phyloP scores from a whole-genome alignment of 2,888 invertebrate genomes.

The Drosophila seclusa region DNA sequence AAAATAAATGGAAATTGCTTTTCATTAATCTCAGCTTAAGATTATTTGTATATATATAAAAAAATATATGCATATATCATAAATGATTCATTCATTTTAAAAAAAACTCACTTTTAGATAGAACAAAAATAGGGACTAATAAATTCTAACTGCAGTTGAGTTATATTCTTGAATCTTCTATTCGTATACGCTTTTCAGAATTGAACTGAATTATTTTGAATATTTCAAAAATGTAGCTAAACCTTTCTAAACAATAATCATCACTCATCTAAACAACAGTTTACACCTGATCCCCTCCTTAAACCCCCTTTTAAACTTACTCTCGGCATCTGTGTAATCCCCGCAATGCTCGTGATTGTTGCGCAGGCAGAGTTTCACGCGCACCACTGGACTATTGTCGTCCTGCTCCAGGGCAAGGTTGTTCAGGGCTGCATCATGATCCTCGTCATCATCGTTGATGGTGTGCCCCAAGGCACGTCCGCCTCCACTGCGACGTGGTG shows the following conservation, averaged over 20 bases:
- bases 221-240: not conserved
- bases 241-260: not conserved
- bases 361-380: conserved; percentile 93
- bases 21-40: not conserved
- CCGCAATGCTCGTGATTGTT: conserved; percentile 93
- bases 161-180: not conserved
- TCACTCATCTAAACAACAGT: not conserved
- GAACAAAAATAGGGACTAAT: no score
- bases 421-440: conserved; percentile 85
- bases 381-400: conserved; percentile 87
- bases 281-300: not conserved
- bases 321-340: conserved; percentile 92
- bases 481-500: conserved; percentile 84
- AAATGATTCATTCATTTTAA: not conserved
- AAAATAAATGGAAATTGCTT: not conserved
- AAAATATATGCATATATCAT: not conserved
- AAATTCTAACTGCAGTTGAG: no score
- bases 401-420: conserved; percentile 88
- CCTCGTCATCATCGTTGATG: conserved; percentile 71
- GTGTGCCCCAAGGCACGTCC: conserved; percentile 86
- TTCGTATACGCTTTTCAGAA: not conserved
- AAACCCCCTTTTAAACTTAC: conserved; percentile 86
- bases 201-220: not conserved
- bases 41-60: no score
- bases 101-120: not conserved